phyloP scores from a whole-genome alignment of 30 jellyfish, hydroid and myxozoan genomes.

The Turritopsis dohrnii region DNA sequence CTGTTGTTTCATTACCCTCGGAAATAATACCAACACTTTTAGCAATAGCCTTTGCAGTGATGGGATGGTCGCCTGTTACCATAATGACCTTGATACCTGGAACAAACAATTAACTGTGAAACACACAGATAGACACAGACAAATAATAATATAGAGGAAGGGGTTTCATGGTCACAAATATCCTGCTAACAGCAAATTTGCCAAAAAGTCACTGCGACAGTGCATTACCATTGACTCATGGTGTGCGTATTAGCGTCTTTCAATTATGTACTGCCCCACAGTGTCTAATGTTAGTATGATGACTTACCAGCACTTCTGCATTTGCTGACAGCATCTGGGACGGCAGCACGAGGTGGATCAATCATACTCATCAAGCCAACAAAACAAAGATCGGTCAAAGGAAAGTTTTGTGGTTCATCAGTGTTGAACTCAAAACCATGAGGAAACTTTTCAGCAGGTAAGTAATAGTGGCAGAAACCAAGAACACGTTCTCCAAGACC shows the following conservation, averaged over 20 bases:
- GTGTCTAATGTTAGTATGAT: too few relatives aligned
- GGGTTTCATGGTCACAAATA: too few relatives aligned
- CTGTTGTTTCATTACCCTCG: slow-evolving; percentile 88
- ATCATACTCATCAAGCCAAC: slow-evolving; percentile 99
- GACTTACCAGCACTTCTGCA: slow-evolving; percentile 98
- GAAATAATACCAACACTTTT: slow-evolving; percentile 99
- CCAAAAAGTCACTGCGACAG: too few relatives aligned
- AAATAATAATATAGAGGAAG: too few relatives aligned
- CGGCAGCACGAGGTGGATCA: slow-evolving; percentile 99
- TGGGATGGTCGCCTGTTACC: slow-evolving; percentile 99
- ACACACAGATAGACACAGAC: background rate
- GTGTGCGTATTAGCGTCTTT: too few relatives aligned
- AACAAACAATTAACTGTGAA: background rate
- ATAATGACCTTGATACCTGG: slow-evolving; percentile 86
- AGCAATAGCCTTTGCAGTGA: slow-evolving; percentile 99
- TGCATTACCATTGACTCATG: too few relatives aligned
- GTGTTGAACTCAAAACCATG: slow-evolving; percentile 62
- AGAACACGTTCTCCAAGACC: slow-evolving; percentile 99
- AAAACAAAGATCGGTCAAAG: slow-evolving; percentile 84
- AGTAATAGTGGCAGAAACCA: slow-evolving; percentile 88
- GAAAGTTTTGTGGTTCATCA: slow-evolving; percentile 86
- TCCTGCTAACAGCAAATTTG: too few relatives aligned
- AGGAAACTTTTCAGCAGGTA: slow-evolving; percentile 92
- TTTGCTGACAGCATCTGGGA: slow-evolving; percentile 97
- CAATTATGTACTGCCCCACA: too few relatives aligned